A percentile compares a stretch with the other conserved stretches of the same genome.
These are phyloP conservation scores for Microctonus hyperodae DNA, from an alignment of 2,888 invertebrate genomes.

Conservation along the genomic window DNA sequence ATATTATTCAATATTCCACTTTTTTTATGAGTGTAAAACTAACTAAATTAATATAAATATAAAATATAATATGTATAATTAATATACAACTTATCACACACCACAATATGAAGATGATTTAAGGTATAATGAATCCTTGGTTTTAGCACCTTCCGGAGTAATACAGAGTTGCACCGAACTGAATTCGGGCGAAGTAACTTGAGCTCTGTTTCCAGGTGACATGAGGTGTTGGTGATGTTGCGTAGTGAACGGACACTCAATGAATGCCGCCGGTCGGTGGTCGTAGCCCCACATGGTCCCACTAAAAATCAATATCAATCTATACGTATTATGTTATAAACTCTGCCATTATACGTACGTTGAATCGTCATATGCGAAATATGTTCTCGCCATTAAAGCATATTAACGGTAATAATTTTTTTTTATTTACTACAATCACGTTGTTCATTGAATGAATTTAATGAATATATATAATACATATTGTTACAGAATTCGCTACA, in stretches of 20 bases:
- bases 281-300: constrained; percentile 31
- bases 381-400: neutral
- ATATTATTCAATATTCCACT: neutral
- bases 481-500: no score
- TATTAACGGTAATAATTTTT: neutral
- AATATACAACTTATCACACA: neutral
- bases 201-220: constrained; percentile 31
- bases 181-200: constrained; percentile 17
- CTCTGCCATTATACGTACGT: constrained; percentile 29
- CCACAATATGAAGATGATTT: constrained; percentile 4
- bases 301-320: constrained; percentile 54
- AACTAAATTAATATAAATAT: no score
- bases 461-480: no score
- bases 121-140: neutral
- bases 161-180: constrained; percentile 27
- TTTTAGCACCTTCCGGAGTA: constrained; percentile 5
- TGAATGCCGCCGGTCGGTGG: constrained; percentile 37
- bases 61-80: neutral
- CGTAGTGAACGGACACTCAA: constrained; percentile 36
- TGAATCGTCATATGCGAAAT: neutral
- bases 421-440: neutral
- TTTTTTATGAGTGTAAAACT: no score
- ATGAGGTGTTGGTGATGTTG: constrained; percentile 37
- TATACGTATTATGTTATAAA: constrained; percentile 39
- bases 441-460: no score